Evolutionary conservation across 2,113 vertebrate genomes (phyloP), one percentile per base, ranked within the genome.

Genomic region (Platichthys flesus): DNA sequence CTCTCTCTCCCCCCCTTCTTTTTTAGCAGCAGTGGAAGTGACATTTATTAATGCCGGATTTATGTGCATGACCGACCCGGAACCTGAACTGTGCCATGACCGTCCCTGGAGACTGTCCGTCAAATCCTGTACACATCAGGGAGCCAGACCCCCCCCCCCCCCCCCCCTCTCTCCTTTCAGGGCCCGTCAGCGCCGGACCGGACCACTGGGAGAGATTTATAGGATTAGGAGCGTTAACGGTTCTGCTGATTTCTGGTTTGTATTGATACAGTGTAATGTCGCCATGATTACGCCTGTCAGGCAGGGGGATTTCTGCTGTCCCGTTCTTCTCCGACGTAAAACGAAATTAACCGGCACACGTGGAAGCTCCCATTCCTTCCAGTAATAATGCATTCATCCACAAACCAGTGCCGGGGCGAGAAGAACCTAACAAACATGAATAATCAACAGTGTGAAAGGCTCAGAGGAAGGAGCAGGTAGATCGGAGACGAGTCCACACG

Each of bases 41-140:
- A 93, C 91, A 92, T 93, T 92, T 92, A 93, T 93, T 93, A 92
- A 93, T 92, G 90, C 88, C 49, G 37, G 88, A 92, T 92, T 91
- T 87, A 93, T 92, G 89, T 88, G 89, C 92, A 91, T 92, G 92
- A 90, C 86, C 74, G 81, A 86, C 74, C 56, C 81, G 80, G 88
- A 91, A 92, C 89, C 89, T 90, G 88, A 91, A 90, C 91, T 87
- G 83, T 67, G 82, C 82, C 85, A 86, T 81, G 55, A 60, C 81
- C 76, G 37, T 91, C 91, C 84, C 90, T 0, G 74, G 86, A 92
- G 92, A 90, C 78, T 86, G 89, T 89, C 90, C 85, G 85, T 93
- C 92, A 91, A 88, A 81, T 88, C 86, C 77, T 87, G 89, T 92
- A 90, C 90, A 86, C 89, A 74, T 92, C 85, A 85, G 81, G 87